Base-by-base conservation (phyloP, 2,113 vertebrate species). In the Lophura nycthemera region DNA sequence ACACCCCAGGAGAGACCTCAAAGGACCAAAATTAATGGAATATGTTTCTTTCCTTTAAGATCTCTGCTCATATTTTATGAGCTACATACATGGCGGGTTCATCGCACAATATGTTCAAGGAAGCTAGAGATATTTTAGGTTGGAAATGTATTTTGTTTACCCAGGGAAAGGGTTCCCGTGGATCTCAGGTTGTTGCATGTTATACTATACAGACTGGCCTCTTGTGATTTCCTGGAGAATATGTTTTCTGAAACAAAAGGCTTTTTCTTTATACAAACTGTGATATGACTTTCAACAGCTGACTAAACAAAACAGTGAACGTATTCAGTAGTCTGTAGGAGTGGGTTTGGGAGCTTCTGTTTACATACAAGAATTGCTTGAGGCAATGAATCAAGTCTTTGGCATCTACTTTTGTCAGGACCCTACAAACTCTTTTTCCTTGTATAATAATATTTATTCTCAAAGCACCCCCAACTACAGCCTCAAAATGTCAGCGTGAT, bases 191-290 rank as follows among this genome's bases (percentile, higher is more conserved):
- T 79, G 40, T 66, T 89, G 78, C 67, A 19, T 45, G 66, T 70
- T 86, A 60, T 86, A 21, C 83, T 73, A 0, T 15, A 18, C 71
- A 89, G 34, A 32, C 87, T 73, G 57, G 11, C 75, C 86, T 77
- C 79, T 48, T 67, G 43, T 60, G 84, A 45, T 61, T 92, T 76
- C 4, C 72, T 67, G 71, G 40, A 29, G 29, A 89, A 48, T 11
- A 16, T 25, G 34, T 80, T 89, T 30, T 50, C 67, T 38, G 61
- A 80, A 92, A 86, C 30, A 85, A 91, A 92, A 89, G 86, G 60
- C 83, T 76, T 84, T 95, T 93, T 79, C 81, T 79, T 90, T 76
- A 91, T 92, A 89, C 75, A 89, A 79, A 54, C 34, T 12, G 27
- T 56, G 69, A 69, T 73, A 24, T 11, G 69, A 77, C 47, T 91